A percentile compares a stretch with the other conserved stretches of the same genome.
These are phyloP conservation scores for Acipenser ruthenus DNA, from an alignment of 2,797 vertebrate genomes.

Conservation along the genomic window DNA sequence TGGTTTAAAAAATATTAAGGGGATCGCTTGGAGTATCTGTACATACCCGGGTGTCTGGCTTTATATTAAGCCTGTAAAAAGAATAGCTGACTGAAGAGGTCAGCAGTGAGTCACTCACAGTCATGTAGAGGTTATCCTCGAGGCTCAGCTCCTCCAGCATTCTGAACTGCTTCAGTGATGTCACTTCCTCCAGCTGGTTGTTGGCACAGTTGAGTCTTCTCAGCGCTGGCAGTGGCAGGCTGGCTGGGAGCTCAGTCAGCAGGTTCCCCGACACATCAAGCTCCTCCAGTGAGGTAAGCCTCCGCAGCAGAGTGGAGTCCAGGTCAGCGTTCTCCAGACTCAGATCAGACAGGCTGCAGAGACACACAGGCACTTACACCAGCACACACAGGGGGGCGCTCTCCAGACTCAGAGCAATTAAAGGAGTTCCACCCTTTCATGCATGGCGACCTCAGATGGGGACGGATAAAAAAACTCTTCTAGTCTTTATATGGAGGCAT, in stretches of 20 bases:
- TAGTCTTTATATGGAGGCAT: no score
- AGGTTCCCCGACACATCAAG: constrained; percentile 80
- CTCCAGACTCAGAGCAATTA: no score
- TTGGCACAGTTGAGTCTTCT: constrained; percentile 72
- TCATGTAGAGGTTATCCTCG: constrained; percentile 79
- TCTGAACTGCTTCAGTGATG: constrained; percentile 58
- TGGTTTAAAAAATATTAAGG: no score
- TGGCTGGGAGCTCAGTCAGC: constrained; percentile 65
- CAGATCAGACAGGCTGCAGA: constrained; percentile 70
- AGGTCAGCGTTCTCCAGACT: constrained; percentile 63
- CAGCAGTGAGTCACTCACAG: constrained; percentile 56
- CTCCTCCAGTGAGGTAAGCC: constrained; percentile 67
- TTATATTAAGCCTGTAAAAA: no score
- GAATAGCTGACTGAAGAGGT: background rate
- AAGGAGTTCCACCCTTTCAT: no score
- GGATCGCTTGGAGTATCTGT: background rate
- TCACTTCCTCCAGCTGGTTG: constrained; percentile 82
- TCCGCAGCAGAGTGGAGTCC: constrained; percentile 65
- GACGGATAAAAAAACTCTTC: no score
- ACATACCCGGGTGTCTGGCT: background rate
- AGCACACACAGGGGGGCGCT: background rate
- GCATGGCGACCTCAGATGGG: no score
- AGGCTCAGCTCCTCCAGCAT: constrained; percentile 74
- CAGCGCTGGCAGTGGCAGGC: constrained; percentile 64
- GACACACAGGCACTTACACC: background rate